Evolutionary conservation across 2,888 invertebrate genomes (phyloP).

Genomic region (Acanthoscelides obtectus): DNA sequence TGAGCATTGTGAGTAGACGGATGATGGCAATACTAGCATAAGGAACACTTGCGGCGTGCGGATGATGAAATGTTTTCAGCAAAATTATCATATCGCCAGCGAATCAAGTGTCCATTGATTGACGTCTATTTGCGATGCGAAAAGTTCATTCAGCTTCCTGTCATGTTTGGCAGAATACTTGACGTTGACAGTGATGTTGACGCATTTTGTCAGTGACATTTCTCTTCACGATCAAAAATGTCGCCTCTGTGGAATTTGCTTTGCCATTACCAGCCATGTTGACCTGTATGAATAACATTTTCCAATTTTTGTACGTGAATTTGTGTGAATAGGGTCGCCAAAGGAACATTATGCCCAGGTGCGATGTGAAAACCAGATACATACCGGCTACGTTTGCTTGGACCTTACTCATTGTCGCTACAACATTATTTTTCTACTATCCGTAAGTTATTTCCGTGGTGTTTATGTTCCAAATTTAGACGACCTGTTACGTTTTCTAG

Average conservation of each 20-base stretch:
- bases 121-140: no score
- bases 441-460: constrained; percentile 74
- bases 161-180: not conserved
- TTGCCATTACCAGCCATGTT: constrained; percentile 42
- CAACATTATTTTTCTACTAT: constrained; percentile 93
- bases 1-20: no score
- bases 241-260: not conserved
- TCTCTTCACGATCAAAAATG: not conserved
- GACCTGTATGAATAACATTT: constrained; percentile 41
- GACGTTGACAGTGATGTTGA: not conserved
- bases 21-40: no score
- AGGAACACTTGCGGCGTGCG: no score
- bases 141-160: no score
- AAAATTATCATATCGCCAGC: no score
- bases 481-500: constrained; percentile 49
- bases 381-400: constrained; percentile 98
- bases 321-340: constrained; percentile 34
- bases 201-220: not conserved
- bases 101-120: no score
- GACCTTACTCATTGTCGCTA: constrained; percentile 89
- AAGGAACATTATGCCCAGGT: constrained; percentile 79
- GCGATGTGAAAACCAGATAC: constrained; percentile 93
- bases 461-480: constrained; percentile 33
- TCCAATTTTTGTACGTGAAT: constrained; percentile 35
- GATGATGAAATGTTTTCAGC: no score